Evolutionary conservation across 2,113 vertebrate genomes (phyloP).

Genomic region (Dicaeum eximium): DNA sequence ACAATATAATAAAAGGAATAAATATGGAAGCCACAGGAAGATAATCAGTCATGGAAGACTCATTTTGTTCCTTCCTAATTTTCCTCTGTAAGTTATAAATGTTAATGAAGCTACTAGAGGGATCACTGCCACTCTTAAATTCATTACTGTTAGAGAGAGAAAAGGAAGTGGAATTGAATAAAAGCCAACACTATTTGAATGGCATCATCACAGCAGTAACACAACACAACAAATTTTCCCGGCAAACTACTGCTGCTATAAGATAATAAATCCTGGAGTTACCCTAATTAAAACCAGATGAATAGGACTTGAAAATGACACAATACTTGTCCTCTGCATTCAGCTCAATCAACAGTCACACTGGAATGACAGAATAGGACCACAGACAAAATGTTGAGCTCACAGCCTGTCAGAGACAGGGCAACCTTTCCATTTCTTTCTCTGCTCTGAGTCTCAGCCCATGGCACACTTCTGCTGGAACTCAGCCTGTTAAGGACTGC

Average conservation of each 20-base stretch:
- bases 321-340: not conserved
- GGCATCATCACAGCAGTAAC: not conserved
- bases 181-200: not conserved
- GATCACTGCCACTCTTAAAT: not conserved
- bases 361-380: not conserved
- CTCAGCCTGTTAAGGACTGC: not conserved
- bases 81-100: not conserved
- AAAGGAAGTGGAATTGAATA: not conserved
- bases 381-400: not conserved
- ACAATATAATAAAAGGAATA: not conserved
- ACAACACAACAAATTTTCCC: not conserved
- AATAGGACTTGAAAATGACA: not conserved
- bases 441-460: not conserved
- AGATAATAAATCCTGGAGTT: not conserved
- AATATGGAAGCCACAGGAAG: not conserved
- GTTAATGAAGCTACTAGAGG: not conserved
- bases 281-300: not conserved
- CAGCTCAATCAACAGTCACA: not conserved
- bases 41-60: not conserved
- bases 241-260: not conserved
- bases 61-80: not conserved
- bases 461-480: fast-evolving
- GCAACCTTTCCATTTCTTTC: not conserved
- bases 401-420: not conserved
- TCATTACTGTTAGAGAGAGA: not conserved